These are phyloP conservation scores for Ichneumoninae sp. DNA, from an alignment of 2,888 invertebrate genomes.

Conservation along the genomic window DNA sequence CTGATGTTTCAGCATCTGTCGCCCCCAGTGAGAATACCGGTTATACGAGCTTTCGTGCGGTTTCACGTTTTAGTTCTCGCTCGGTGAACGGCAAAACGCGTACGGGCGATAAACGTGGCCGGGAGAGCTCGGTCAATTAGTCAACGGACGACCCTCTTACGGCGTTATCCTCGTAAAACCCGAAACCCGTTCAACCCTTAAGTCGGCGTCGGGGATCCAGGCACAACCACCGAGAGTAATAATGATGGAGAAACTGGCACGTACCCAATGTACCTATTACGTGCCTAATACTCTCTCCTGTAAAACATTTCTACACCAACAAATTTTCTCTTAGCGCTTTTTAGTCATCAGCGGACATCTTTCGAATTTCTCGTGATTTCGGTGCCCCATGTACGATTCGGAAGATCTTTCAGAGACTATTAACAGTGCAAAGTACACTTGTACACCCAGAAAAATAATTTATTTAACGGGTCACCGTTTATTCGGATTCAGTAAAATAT, in stretches of 20 bases:
- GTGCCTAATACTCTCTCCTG: constrained; percentile 24
- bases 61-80: constrained; percentile 31
- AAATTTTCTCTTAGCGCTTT: neutral
- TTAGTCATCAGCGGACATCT: too few relatives aligned
- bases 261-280: constrained; percentile 38
- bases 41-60: constrained; percentile 21
- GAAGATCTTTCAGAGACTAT: too few relatives aligned
- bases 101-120: constrained; percentile 40
- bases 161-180: constrained; percentile 51
- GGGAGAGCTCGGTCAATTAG: constrained; percentile 55
- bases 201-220: constrained; percentile 33
- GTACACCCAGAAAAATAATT: too few relatives aligned
- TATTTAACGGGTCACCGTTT: too few relatives aligned
- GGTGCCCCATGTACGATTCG: too few relatives aligned
- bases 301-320: constrained; percentile 27
- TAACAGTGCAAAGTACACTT: too few relatives aligned
- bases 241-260: constrained; percentile 54
- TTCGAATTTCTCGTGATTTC: too few relatives aligned
- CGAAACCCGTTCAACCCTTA: constrained; percentile 53
- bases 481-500: too few relatives aligned
- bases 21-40: constrained; percentile 13
- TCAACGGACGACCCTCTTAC: constrained; percentile 54
- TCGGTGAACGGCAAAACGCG: constrained; percentile 26
- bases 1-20: constrained; percentile 26
- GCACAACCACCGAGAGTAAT: constrained; percentile 41